Conservation (phyloP, 1,140 invertebrate species). For the Drosophila parvula region DNA sequence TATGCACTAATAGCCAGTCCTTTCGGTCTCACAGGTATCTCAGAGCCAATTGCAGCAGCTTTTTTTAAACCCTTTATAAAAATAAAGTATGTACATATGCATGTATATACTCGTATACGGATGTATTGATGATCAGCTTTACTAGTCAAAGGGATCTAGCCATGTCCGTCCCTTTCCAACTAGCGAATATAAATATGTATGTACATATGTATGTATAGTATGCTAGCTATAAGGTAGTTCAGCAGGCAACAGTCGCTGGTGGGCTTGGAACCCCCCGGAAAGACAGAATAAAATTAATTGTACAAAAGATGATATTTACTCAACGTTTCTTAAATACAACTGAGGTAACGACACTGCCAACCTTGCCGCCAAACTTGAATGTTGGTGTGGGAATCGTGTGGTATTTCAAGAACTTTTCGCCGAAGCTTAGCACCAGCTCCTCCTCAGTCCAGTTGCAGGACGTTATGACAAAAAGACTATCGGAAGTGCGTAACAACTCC, state of each 20-base stretch:
- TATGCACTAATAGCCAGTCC: too few species aligned
- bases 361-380: slow-evolving; percentile 93
- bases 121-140: too few species aligned
- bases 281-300: neutral
- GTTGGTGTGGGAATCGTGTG: slow-evolving; percentile 90
- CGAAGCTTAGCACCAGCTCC: slow-evolving; percentile 91
- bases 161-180: too few species aligned
- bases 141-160: too few species aligned
- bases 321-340: slow-evolving; percentile 87
- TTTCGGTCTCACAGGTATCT: too few species aligned
- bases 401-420: slow-evolving; percentile 86
- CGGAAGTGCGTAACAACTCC: slow-evolving; percentile 39
- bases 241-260: neutral
- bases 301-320: slow-evolving; percentile 3
- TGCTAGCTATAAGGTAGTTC: too few species aligned
- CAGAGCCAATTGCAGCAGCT: too few species aligned
- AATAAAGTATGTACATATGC: too few species aligned
- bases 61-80: too few species aligned
- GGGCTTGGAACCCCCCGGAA: neutral
- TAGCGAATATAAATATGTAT: too few species aligned
- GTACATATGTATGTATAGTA: too few species aligned
- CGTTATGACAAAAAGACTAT: slow-evolving; percentile 91
- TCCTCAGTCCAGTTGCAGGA: slow-evolving; percentile 97
- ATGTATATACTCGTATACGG: too few species aligned
- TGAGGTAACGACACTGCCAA: slow-evolving; percentile 91